phyloP scores from a whole-genome alignment of 1,140 invertebrate genomes.

The Caerostris extrusa region DNA sequence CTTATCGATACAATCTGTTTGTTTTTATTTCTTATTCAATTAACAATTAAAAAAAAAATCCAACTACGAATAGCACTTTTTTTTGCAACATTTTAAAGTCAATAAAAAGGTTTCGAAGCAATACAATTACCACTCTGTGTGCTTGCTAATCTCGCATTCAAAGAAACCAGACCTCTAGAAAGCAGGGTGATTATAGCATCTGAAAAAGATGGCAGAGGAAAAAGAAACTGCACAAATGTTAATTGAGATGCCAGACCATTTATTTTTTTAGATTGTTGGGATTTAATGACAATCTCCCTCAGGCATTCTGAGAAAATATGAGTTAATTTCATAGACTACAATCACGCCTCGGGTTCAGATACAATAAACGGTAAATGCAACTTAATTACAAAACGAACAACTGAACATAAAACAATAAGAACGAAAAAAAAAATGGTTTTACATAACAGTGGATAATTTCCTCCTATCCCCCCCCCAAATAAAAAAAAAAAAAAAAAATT shows the following conservation, averaged over 20 bases:
- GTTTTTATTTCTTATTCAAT: not conserved
- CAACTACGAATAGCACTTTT: not conserved
- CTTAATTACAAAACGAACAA: conserved; percentile 59
- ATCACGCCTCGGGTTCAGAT: conserved; percentile 5
- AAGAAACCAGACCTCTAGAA: not conserved
- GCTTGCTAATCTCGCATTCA: not conserved
- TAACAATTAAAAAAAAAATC: not conserved
- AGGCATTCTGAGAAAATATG: not conserved
- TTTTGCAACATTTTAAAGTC: not conserved
- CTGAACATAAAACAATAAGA: conserved; percentile 36
- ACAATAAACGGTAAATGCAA: conserved; percentile 10
- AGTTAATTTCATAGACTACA: conserved; percentile 17
- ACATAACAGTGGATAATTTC: not conserved
- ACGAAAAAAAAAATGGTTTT: not conserved
- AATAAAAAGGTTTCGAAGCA: not conserved
- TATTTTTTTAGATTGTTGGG: not conserved
- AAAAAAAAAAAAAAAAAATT: not conserved
- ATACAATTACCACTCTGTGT: not conserved
- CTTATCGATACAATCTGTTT: not conserved
- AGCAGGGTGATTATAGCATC: not conserved
- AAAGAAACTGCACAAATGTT: not conserved
- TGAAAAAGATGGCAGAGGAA: not conserved
- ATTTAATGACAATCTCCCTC: conserved; percentile 46
- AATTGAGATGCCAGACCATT: not conserved
- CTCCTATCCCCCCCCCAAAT: not conserved